Evolutionary conservation across 2,797 vertebrate species (phyloP), one percentile per base, ranked within the genome.

Genomic region (Ctenopoma kingsleyae): DNA sequence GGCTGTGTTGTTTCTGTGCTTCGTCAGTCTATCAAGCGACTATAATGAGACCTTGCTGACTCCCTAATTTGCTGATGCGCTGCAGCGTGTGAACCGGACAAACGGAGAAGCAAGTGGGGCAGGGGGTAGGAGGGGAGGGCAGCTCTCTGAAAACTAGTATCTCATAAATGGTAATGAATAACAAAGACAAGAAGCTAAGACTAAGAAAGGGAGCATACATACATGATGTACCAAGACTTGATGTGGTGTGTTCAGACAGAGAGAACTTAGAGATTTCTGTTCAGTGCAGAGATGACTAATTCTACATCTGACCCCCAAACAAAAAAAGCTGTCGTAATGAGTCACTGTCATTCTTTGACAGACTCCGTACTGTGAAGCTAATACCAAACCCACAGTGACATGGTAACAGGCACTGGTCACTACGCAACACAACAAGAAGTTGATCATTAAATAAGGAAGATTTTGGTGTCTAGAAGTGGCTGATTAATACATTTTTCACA

Each of bases 11-110:
- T 58, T 76, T 55, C 71, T 68, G 58, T 66, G 56, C 20, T 72
- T 82, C 40, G 82, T 86, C 75, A 83, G 73, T 69, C 67, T 57
- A 69, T 80, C 61, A 69, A 19, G 74, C 8, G 6, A 30, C 66
- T 56, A 67, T 81, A 78, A 83, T 61, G 70, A 81, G 67, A 79
- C 82, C 64, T 77, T 59, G 79, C 76, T 83, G 77, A 88, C 59
- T 86, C 74, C 76, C 68, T 74, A 44, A 80, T 85, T 80, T 79
- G 64, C 66, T 67, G 61, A 81, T 72, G 56, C 6, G 8, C 52
- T 9, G 25, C 55, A 44, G 41, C 67, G 64, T 32, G n/a, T 78
- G 74, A 19, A 64, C 41, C 2, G n/a, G 57, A 79, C 72, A 36
- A 76, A 52, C 62, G 68, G 20, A 73, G 50, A 25, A 59, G 48